Base-by-base conservation (phyloP, 1,140 invertebrate species). In the Pissodes strobi region DNA sequence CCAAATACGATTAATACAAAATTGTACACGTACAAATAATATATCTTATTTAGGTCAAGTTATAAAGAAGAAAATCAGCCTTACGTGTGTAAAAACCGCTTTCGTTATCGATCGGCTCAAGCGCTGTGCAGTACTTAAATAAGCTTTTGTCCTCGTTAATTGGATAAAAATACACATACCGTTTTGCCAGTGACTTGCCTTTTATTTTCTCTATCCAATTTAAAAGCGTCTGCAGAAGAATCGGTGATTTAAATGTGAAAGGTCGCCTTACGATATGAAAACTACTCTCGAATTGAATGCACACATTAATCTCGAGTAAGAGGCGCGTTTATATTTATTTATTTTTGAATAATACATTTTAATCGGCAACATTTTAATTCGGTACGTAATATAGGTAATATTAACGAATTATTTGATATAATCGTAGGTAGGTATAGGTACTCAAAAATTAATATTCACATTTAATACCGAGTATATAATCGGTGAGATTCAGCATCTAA, bases 111-210 rank as follows among this genome's bases (percentile, higher is more conserved):
- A 56, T 56, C 53, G 34, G 21, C 34, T 56, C 38, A 37, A 41
- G 34, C 38, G 34, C 53, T 19, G 37, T 41, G 34, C 53, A 17
- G 37, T 25, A 41, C 34, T 56, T 56, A 56, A 56, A 56, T 56
- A 17, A 27, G 17, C 53, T 56, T 56, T 56, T 56, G 53, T 56
- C 53, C 53, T 56, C 53, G 34, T 56, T 56, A 56, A 56, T 56
- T 56, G 53, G 53, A 56, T 56, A 56, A 56, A 56, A 56, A 56
- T 56, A 56, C 53, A 52, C 25, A 52, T 52, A 52, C 49, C 49
- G 49, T 52, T 52, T 52, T 52, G 49, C 49, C 10, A 49, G 21
- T 37, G 49, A 52, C 25, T 52, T 27, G 49, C 49, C 49, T 52
- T 52, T 49, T 49, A 49, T 49, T 49, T 52, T 52, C 49, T 12